phyloP scores from a whole-genome alignment of 2,797 vertebrate species.

The Gymnocypris eckloni region DNA sequence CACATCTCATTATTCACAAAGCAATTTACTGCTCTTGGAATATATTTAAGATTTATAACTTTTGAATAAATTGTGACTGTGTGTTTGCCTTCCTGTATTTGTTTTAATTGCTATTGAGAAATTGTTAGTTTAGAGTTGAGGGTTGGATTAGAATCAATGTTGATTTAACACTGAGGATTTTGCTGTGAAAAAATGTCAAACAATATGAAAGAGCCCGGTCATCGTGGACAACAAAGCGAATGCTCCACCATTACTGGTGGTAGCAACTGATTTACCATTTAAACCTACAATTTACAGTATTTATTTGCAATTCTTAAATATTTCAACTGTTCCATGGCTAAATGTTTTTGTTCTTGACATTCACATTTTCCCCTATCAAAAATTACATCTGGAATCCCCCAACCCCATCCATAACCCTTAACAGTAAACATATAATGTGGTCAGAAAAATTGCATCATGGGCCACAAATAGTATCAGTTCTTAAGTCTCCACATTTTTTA shows the following conservation, averaged over 20 bases:
- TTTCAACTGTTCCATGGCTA: not conserved
- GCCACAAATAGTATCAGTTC: constrained; percentile 78
- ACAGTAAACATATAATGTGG: constrained; percentile 80
- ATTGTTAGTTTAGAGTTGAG: not conserved
- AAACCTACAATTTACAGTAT: not conserved
- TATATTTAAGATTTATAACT: not conserved
- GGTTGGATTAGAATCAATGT: not conserved
- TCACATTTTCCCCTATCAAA: constrained; percentile 68
- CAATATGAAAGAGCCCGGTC: not conserved
- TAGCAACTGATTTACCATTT: not conserved
- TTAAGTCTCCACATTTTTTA: constrained; percentile 81
- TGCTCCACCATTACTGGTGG: not conserved
- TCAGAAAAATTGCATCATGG: constrained; percentile 83
- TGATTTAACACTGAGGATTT: not conserved
- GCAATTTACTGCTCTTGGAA: not conserved
- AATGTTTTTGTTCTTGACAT: constrained; percentile 54
- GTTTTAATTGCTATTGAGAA: no score
- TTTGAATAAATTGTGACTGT: not conserved
- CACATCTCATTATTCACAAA: not conserved
- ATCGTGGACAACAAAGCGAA: not conserved
- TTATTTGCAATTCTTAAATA: not conserved
- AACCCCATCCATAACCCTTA: constrained; percentile 67
- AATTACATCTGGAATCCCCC: constrained; percentile 58
- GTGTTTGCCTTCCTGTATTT: not conserved
- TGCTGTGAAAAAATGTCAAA: not conserved